Base-by-base conservation (phyloP, 2,113 vertebrate genomes). In the Malurus melanocephalus region DNA sequence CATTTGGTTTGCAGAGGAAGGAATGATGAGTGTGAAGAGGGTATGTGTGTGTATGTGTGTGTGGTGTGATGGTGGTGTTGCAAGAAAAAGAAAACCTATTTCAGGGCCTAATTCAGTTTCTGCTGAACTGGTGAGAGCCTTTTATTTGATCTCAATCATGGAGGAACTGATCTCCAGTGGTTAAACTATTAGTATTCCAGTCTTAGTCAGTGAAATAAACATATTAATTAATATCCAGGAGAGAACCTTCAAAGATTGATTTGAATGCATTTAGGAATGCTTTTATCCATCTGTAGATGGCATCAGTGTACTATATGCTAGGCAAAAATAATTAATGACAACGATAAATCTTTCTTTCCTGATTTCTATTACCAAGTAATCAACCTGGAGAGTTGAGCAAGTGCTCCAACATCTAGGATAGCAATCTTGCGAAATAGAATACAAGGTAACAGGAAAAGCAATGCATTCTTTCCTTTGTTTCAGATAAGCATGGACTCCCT, bases 271-370 rank as follows among this genome's bases (percentile, higher is more conserved):
- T 65, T 80, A 72, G 42, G 71, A 94, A 88, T 86, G 57, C 23
- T 77, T 49, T 56, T 89, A 52, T 6, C 85, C 2, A 1, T 89
- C 97, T 97, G 89, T 97, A 98, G 97, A 90, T 97, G 97, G 97
- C 97, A 91, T 73, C 80, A 92, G 96, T 95, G 97, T 77, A 94
- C 94, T 93, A 78, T 90, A 85, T 40, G 85, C 72, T 88, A 79
- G 27, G 21, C 65, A 66, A 73, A 45, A 64, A 28, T 64, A 88
- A 92, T 79, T 94, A 91, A 66, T 66, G 61, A 76, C 64, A 32
- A 27, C 1, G 0, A 61, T 33, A 78, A 65, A 42, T 82, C 53
- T 88, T 93, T 40, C 66, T 90, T 95, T 85, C 53, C 52, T 69
- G 64, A 28, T 23, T 91, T 86, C 51, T 81, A 43, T 86, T 88